These are phyloP conservation scores for Sepiola atlantica DNA, from an alignment of 2,888 invertebrate genomes.

Conservation along the genomic window DNA sequence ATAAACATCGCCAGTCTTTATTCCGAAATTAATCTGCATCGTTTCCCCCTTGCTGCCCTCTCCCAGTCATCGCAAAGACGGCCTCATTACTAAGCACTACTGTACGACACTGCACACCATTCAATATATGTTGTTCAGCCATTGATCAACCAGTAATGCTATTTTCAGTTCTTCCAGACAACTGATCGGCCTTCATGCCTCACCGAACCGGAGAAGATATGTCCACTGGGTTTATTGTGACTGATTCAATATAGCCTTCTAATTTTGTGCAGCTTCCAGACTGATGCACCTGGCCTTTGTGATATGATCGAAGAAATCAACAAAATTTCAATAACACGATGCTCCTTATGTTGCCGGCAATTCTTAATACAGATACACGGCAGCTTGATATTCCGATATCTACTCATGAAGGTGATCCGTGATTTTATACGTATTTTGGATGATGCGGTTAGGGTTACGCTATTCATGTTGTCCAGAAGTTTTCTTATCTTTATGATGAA, in stretches of 20 bases:
- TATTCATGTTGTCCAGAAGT: too few relatives aligned
- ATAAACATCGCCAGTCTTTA: too few relatives aligned
- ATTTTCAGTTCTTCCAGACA: not conserved
- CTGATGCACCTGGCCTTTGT: not conserved
- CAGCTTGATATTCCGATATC: too few relatives aligned
- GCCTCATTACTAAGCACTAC: not conserved
- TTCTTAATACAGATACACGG: too few relatives aligned
- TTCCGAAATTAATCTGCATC: too few relatives aligned
- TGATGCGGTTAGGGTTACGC: too few relatives aligned
- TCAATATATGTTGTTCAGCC: not conserved
- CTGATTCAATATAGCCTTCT: not conserved
- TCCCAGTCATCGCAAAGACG: too few relatives aligned
- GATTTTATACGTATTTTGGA: too few relatives aligned
- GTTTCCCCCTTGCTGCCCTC: too few relatives aligned
- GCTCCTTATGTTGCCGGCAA: not conserved
- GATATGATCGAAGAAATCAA: not conserved
- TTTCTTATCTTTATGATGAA: too few relatives aligned
- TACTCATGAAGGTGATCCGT: too few relatives aligned
- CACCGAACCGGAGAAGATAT: not conserved
- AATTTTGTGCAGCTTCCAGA: not conserved
- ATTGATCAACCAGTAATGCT: conserved; percentile 10
- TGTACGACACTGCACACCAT: not conserved
- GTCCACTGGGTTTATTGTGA: not conserved
- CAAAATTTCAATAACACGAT: not conserved
- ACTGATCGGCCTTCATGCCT: not conserved